Evolutionary conservation across 2,113 vertebrate species (phyloP).

Genomic region (Gymnobelideus leadbeateri): DNA sequence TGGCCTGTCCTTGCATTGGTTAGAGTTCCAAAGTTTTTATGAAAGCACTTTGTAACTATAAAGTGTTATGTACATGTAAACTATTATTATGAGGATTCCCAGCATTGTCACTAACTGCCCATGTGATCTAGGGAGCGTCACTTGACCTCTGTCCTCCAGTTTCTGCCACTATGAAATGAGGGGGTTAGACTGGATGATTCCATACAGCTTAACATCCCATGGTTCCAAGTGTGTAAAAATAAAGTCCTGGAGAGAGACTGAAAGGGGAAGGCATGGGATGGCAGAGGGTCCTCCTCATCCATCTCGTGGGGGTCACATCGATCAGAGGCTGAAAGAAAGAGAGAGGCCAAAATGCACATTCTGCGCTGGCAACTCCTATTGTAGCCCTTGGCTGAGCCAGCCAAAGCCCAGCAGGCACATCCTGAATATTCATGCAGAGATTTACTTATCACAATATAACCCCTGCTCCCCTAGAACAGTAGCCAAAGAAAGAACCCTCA

Average conservation of each 20-base stretch:
- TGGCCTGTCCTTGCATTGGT: background rate
- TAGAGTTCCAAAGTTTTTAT: background rate
- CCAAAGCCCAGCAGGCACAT: constrained; percentile 30
- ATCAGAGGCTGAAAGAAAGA: background rate
- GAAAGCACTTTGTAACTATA: background rate
- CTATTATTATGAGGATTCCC: background rate
- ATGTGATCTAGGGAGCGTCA: background rate
- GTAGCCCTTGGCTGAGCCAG: background rate
- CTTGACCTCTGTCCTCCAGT: too few species aligned
- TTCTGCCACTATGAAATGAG: constrained; percentile 18
- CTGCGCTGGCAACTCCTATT: constrained; percentile 30
- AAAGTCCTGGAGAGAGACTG: background rate
- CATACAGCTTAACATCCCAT: background rate
- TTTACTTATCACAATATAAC: constrained; percentile 55
- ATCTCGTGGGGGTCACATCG: background rate
- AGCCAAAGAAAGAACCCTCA: constrained; percentile 43
- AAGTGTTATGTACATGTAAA: background rate
- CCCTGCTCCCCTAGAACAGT: constrained; percentile 25
- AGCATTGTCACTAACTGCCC: background rate
- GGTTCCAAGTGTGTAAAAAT: background rate
- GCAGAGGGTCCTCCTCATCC: background rate
- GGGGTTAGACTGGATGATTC: background rate
- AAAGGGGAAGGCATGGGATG: background rate
- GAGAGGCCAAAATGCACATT: background rate
- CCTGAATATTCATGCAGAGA: constrained; percentile 52